Evolutionary conservation across 1,140 invertebrate species (phyloP), one percentile per base, ranked within the genome.

Genomic region (Steinernema khuongi): DNA sequence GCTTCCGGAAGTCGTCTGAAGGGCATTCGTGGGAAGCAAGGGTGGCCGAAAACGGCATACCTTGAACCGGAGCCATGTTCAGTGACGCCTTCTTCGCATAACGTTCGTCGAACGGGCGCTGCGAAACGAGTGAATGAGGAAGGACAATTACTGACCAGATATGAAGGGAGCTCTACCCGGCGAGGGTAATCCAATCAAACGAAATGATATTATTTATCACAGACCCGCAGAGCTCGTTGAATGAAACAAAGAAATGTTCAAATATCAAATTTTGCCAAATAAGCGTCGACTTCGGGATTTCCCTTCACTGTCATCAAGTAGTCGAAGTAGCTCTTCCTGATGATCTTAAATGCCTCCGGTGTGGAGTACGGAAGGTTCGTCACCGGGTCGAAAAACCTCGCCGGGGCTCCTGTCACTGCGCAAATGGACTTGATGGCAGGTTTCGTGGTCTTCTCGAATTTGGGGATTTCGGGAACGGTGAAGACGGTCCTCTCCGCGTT

Each of bases 1-100:
- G 50, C 50, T 60, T 60, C 50, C 50, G 50, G 22, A 17, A 60
- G 19, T 60, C 50, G 22, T 60, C 50, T 60, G 26, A 60, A 60
- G 26, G 11, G 36, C 7, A n/a, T 26, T 22, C 14, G 26, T 60
- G 4, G 14, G 14, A 11, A 60, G 26, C 14, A 60, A 60, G 14
- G 14, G 4, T 60, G 26, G n/a, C 36, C 36, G 36, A n/a, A n/a
- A 41, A 41, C n/a, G n/a, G n/a, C 36, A 14, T 7, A 60, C 50
- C 50, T 60, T 60, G 50, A 7, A 60, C 22, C 4, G 50, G 50
- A 60, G 50, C 50, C 50, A 60, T 60, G 7, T 41, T 2, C 14
- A 7, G 26, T n/a, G 22, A 2, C 26, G 7, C 26, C 50, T 60
- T 60, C 50, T 60, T 26, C 14, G 26, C 4, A 4, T 7, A 60